Evolutionary conservation across 53 echinoderm and acorn worm species (phyloP).

Genomic region (Crossaster papposus): DNA sequence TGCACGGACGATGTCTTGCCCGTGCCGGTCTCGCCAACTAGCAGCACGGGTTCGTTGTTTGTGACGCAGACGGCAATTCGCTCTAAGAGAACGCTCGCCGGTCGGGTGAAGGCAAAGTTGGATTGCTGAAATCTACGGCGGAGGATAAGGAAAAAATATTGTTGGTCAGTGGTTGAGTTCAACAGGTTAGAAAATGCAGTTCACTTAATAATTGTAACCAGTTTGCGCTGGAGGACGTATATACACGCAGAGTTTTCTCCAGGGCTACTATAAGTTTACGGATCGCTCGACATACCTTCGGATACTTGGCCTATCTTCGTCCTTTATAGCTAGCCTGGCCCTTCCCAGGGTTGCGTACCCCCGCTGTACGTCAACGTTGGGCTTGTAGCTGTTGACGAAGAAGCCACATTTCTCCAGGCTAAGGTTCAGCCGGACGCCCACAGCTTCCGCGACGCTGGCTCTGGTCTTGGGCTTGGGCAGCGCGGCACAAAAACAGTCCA

Average conservation of each 20-base stretch:
- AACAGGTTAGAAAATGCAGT: too few species aligned
- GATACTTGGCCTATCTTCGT: conserved; percentile 48
- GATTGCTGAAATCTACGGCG: background rate
- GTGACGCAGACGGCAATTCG: conserved; percentile 83
- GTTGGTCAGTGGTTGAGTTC: too few species aligned
- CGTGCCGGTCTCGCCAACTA: conserved; percentile 96
- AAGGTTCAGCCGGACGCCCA: conserved; percentile 81
- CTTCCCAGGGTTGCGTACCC: conserved; percentile 69
- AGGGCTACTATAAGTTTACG: too few species aligned
- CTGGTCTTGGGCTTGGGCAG: conserved; percentile 80
- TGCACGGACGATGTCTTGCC: conserved; percentile 96
- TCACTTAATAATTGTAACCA: too few species aligned
- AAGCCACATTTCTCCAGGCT: conserved; percentile 83
- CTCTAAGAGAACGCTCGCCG: conserved; percentile 77
- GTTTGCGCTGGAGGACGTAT: too few species aligned
- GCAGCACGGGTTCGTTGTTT: conserved; percentile 85
- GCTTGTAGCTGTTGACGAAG: conserved; percentile 88
- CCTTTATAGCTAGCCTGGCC: conserved; percentile 67
- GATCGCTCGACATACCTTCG: conserved; percentile 62
- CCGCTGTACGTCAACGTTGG: conserved; percentile 69
- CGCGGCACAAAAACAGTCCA: conserved; percentile 91
- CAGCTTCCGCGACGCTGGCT: conserved; percentile 66
- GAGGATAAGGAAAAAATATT: background rate
- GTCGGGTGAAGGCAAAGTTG: conserved; percentile 86
- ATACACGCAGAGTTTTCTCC: too few species aligned